Evolutionary conservation across 2,888 invertebrate species (phyloP), one percentile per base, ranked within the genome.

Genomic region (Eremobia ochroleuca): DNA sequence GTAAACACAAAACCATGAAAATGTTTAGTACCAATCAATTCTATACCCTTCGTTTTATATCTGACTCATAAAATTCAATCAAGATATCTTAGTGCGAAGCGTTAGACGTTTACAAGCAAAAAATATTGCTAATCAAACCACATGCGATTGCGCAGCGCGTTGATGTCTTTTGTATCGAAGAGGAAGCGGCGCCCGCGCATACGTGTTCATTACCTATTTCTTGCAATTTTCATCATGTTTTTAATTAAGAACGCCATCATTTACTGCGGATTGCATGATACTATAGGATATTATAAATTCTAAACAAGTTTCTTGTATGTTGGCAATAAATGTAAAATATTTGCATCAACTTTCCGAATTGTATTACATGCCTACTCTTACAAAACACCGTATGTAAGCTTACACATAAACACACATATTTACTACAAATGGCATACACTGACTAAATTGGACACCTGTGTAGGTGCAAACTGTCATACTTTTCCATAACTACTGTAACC

Each of bases 91-190:
- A 64, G 46, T 28, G 31, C 40, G 25, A 55, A 40, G 34, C 46
- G 73, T 46, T 76, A 68, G 70, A 80, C 31, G 73, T 69, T 62
- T 79, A 76, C 31, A 58, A 68, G 46, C 40, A 61, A 67, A 65
- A 87, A 82, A 77, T 59, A 75, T 81, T 69, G 85, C 62, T 71
- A 62, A 77, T 78, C 62, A 65, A 58, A 8, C 11, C 31, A 15
- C n/a, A 61, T 78, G 85, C 85, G 81, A 87, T 61, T 78, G 89
- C 90, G 90, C 89, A 82, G 83, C 91, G 91, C 95, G 95, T 95
- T 95, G 92, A 95, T 91, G 91, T 95, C 95, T 94, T 93, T 94
- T 88, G 74, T 91, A 90, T 81, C 70, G 58, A 80, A 76, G 67
- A 55, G 43, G 55, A 70, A 62, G 52, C 61, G 77, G 84, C 90